phyloP scores from a whole-genome alignment of 92 coral and sea anemone species.

The Blastomussa wellsi region DNA sequence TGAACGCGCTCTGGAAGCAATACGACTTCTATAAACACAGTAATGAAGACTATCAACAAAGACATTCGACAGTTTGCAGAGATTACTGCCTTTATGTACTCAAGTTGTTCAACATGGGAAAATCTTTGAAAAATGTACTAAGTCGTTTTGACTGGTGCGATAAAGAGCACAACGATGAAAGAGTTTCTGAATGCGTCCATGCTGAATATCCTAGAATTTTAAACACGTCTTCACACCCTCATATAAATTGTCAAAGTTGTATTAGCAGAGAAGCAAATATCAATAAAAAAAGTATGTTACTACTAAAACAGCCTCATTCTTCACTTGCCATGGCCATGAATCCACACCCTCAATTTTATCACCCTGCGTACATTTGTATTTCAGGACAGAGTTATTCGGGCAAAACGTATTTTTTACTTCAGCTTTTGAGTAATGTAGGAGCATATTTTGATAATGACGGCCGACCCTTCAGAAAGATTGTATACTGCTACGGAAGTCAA shows the following conservation, averaged over 20 bases:
- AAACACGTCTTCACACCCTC: neutral
- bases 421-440: neutral
- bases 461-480: neutral
- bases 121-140: neutral
- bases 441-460: neutral
- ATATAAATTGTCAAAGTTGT: neutral
- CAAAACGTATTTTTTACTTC: neutral
- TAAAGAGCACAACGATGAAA: neutral
- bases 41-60: neutral
- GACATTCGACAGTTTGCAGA: neutral
- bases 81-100: conserved; percentile 9
- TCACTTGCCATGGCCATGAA: neutral
- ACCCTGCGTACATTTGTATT: neutral
- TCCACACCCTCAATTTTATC: neutral
- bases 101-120: neutral
- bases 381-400: neutral
- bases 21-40: neutral
- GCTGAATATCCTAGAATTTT: neutral
- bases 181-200: neutral
- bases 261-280: neutral
- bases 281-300: neutral
- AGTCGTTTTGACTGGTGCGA: neutral
- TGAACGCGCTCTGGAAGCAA: neutral
- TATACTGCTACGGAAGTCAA: conserved; percentile 1
- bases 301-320: neutral